Evolutionary conservation across 1,140 invertebrate species (phyloP), one percentile per base, ranked within the genome.

Genomic region (Daktulosphaira vitifoliae): DNA sequence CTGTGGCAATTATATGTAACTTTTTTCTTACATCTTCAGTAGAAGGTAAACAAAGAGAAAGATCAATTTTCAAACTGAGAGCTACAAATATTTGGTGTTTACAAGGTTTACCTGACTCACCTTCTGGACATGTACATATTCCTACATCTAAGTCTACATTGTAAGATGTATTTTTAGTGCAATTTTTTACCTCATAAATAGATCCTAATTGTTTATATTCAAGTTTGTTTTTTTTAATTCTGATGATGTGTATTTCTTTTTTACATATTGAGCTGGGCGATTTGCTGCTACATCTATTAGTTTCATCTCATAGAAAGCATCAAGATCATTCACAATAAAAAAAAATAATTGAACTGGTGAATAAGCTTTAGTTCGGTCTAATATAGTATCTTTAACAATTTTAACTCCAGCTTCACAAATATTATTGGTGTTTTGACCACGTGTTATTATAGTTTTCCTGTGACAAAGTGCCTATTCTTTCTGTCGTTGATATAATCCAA

Each of bases 41-140:
- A 7, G 48, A 23, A 6, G 22, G 22, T n/a, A 49, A 49, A n/a
- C n/a, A n/a, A n/a, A n/a, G n/a, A n/a, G n/a, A n/a, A n/a, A n/a
- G n/a, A n/a, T n/a, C n/a, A n/a, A 49, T 5, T 15, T 49, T 49
- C 9, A 49, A 15, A 1, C 5, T n/a, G 5, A 11, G 8, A 26
- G 51, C 29, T 18, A 56, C 37, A 56, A 42, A n/a, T 16, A 39
- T 20, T n/a, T 56, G 53, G 8, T 56, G 38, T n/a, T 42, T 56
- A 15, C 53, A 44, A 13, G 13, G 23, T 42, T 22, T 23, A 38
- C 37, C 33, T 18, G 29, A 13, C 22, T 20, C 7, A 39, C 20
- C 51, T 23, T 48, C 9, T 22, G 20, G 46, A 15, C 20, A n/a
- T n/a, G n/a, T n/a, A n/a, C n/a, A n/a, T n/a, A n/a, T n/a, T n/a